phyloP scores from a whole-genome alignment of 2,797 vertebrate species.

The Podarcis siculus region DNA sequence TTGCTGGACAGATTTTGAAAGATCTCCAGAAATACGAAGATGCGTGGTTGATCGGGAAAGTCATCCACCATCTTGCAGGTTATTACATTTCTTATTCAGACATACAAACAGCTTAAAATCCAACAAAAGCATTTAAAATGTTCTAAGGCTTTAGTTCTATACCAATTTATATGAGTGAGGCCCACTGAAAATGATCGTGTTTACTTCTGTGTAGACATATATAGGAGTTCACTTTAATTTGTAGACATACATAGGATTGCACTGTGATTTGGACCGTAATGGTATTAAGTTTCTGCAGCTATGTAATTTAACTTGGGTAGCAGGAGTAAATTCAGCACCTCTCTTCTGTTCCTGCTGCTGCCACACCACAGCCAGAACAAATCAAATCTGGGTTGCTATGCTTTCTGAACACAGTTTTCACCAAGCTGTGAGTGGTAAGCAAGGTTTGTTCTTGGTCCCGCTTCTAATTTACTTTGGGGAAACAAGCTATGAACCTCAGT shows the following conservation, averaged over 20 bases:
- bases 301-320: neutral
- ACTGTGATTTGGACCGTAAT: neutral
- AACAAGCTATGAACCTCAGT: too few species aligned
- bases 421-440: too few species aligned
- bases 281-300: neutral
- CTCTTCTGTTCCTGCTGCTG: too few species aligned
- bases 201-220: too few species aligned
- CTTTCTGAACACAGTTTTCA: too few species aligned
- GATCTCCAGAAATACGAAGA: conserved; percentile 81
- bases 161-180: too few species aligned
- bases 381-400: too few species aligned
- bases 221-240: neutral
- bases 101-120: neutral
- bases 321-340: neutral
- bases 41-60: conserved; percentile 87
- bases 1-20: conserved; percentile 81
- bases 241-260: too few species aligned
- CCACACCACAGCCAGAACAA: too few species aligned
- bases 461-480: too few species aligned
- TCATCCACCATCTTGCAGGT: conserved; percentile 81
- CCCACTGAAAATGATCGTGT: too few species aligned
- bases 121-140: neutral
- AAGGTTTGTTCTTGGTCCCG: too few species aligned
- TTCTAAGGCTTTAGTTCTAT: neutral
- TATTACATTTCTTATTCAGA: conserved; percentile 15